Evolutionary conservation across 1,140 invertebrate species (phyloP).

Genomic region (Papilio aristodemus): DNA sequence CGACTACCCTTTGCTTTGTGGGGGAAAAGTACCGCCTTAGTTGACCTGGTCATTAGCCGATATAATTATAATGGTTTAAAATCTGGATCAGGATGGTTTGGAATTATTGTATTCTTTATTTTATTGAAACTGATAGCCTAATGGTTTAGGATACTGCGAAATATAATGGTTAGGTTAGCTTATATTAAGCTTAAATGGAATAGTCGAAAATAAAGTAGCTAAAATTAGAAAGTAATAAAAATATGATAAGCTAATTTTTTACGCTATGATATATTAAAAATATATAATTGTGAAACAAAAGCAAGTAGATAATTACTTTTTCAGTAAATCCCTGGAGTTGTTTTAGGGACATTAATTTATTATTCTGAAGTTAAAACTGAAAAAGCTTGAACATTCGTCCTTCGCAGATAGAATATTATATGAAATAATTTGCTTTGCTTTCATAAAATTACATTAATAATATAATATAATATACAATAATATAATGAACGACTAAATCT

Average conservation of each 20-base stretch:
- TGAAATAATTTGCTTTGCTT: neutral
- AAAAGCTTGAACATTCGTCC: constrained; percentile 2
- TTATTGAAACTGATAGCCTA: too few relatives aligned
- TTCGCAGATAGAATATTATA: neutral
- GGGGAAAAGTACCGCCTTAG: neutral
- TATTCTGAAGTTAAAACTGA: constrained; percentile 10
- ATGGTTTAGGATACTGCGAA: too few relatives aligned
- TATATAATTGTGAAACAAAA: neutral
- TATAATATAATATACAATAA: too few relatives aligned
- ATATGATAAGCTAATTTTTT: neutral
- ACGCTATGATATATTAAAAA: constrained; percentile 2
- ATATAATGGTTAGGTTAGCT: too few relatives aligned
- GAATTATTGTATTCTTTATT: too few relatives aligned
- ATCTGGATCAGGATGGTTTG: neutral
- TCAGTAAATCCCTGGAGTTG: neutral
- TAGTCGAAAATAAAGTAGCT: too few relatives aligned
- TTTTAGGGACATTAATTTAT: constrained; percentile 10
- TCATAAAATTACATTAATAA: neutral
- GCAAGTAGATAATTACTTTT: constrained; percentile 5
- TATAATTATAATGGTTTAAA: neutral
- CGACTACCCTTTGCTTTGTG: neutral
- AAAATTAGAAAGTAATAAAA: too few relatives aligned
- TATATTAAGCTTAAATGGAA: too few relatives aligned
- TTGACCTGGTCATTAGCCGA: neutral
- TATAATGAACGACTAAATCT: too few relatives aligned